Conservation (phyloP, 2,888 invertebrate genomes). For the Periphyllus acericola region DNA sequence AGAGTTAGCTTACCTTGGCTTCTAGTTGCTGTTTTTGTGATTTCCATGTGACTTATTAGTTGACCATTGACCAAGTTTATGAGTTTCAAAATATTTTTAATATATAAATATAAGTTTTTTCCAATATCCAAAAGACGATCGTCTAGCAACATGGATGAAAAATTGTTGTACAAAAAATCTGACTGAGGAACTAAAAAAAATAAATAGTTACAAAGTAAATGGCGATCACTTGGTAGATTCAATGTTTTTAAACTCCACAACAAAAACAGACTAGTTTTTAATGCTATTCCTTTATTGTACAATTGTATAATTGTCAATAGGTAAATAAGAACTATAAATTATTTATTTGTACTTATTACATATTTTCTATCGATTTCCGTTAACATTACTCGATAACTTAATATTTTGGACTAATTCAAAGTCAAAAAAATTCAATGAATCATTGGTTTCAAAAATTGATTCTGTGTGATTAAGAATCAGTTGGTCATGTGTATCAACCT, state of each 20-base stretch:
- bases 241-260: slow-evolving; percentile 11
- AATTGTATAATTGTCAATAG: too few relatives aligned
- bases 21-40: slow-evolving; percentile 4
- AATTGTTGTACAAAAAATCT: background rate
- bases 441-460: too few relatives aligned
- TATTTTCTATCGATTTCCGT: too few relatives aligned
- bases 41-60: background rate
- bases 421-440: too few relatives aligned
- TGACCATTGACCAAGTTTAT: too few relatives aligned
- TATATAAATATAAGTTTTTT: slow-evolving; percentile 17
- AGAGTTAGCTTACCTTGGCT: background rate
- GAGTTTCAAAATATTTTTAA: too few relatives aligned
- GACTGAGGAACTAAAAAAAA: background rate
- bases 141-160: background rate
- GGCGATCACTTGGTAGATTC: background rate
- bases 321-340: too few relatives aligned
- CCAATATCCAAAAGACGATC: slow-evolving; percentile 5
- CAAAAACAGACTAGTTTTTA: slow-evolving; percentile 5
- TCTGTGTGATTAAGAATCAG: too few relatives aligned
- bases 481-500: too few relatives aligned
- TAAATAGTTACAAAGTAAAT: slow-evolving; percentile 14
- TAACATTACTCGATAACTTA: too few relatives aligned
- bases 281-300: slow-evolving; percentile 6
- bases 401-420: too few relatives aligned
- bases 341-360: too few relatives aligned